Percentiles rank a stretch among this genome's conserved stretches.
phyloP scores from a whole-genome alignment of 2,113 vertebrate genomes.

The Syngnathus floridae region DNA sequence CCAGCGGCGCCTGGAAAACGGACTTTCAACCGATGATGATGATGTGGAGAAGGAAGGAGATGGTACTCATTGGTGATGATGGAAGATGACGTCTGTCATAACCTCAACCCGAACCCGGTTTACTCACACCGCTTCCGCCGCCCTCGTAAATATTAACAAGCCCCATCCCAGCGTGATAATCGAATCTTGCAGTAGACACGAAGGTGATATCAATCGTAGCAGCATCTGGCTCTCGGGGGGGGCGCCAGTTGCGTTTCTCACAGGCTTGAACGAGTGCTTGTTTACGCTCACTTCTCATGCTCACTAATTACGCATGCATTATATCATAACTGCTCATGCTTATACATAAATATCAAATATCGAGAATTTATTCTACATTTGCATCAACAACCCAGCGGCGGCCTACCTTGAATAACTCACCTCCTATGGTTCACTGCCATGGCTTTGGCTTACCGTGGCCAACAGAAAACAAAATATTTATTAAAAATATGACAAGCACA shows the following conservation, averaged over 20 bases:
- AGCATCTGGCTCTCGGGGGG: constrained; percentile 5
- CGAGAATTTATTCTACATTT: not conserved
- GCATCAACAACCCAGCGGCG: not conserved
- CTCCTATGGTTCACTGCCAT: no score
- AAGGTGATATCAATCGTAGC: constrained; percentile 2
- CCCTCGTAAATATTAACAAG: constrained; percentile 5
- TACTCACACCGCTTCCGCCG: not conserved
- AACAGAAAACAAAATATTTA: no score
- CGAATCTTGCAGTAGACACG: constrained; percentile 2
- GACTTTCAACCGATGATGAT: no score
- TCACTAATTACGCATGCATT: not conserved
- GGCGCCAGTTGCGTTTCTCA: not conserved
- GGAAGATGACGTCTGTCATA: not conserved
- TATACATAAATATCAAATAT: not conserved
- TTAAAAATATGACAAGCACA: not conserved
- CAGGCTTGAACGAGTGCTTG: not conserved
- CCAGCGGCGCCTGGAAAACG: no score
- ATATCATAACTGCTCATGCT: not conserved
- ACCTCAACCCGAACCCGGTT: not conserved
- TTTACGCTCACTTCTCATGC: constrained; percentile 3
- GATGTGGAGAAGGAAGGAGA: not conserved
- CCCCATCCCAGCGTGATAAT: not conserved
- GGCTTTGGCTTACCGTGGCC: no score
- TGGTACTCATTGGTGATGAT: not conserved
- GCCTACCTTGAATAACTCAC: not conserved